Percentiles rank a stretch among this genome's conserved stretches.
These are phyloP conservation scores for Callaeas wilsoni DNA, from an alignment of 2,113 vertebrate genomes.

Conservation along the genomic window DNA sequence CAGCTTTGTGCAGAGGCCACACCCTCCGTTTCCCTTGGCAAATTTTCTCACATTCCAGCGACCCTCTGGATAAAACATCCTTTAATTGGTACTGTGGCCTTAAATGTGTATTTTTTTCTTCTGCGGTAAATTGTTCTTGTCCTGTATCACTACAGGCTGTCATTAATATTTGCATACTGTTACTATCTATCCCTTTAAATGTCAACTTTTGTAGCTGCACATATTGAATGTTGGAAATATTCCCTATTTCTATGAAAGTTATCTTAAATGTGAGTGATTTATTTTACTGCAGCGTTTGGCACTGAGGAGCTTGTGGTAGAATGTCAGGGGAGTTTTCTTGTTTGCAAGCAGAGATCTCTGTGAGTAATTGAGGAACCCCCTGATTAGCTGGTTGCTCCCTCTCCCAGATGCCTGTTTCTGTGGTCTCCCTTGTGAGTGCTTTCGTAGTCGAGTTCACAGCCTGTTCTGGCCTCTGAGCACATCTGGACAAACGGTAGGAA, in stretches of 20 bases:
- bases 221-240: not conserved
- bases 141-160: not conserved
- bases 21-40: slow-evolving; percentile 61
- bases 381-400: not conserved
- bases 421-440: not conserved
- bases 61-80: slow-evolving; percentile 53
- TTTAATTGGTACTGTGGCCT: slow-evolving; percentile 24
- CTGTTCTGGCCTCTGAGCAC: not conserved
- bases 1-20: slow-evolving; percentile 2
- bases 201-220: not conserved
- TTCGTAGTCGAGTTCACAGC: fast-evolving
- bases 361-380: not conserved
- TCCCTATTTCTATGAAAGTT: not conserved
- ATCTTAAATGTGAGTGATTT: not conserved
- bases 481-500: not conserved
- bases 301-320: not conserved
- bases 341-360: not conserved
- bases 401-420: not conserved
- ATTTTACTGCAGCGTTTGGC: not conserved
- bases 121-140: not conserved
- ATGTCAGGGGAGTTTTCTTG: not conserved
- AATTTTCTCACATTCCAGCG: slow-evolving; percentile 37
- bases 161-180: slow-evolving; percentile 31
- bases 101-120: slow-evolving; percentile 39
- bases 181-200: slow-evolving; percentile 7